These are phyloP conservation scores for Torymus auratus DNA, from an alignment of 2,888 invertebrate genomes.

Conservation along the genomic window DNA sequence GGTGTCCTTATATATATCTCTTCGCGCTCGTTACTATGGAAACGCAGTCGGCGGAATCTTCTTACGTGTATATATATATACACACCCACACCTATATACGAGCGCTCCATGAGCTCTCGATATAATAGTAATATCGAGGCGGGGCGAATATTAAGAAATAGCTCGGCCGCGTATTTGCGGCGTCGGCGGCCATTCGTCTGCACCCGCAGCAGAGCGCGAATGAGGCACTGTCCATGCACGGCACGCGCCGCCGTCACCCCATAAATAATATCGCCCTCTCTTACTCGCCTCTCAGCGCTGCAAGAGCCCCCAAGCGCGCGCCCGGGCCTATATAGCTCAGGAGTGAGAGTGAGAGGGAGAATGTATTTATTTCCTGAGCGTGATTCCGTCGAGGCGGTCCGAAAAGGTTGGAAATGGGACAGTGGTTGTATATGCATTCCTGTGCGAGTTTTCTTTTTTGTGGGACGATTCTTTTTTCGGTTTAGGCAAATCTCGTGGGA, in stretches of 20 bases:
- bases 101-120: background rate
- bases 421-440: background rate
- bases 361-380: conserved; percentile 67
- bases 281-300: conserved; percentile 56
- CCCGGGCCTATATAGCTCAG: no score
- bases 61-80: no score
- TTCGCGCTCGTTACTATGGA: conserved; percentile 50
- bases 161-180: conserved; percentile 70
- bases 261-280: conserved; percentile 73
- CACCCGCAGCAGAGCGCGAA: conserved; percentile 60
- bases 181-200: conserved; percentile 71
- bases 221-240: conserved; percentile 75
- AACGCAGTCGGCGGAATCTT: conserved; percentile 9
- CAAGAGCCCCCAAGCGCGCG: no score
- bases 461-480: conserved; percentile 13
- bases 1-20: background rate
- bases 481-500: conserved; percentile 35
- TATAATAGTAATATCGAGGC: conserved; percentile 33
- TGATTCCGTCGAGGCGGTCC: conserved; percentile 60
- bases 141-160: conserved; percentile 75
- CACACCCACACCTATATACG: no score
- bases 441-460: background rate
- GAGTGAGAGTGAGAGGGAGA: no score
- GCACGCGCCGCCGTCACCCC: conserved; percentile 69
- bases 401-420: background rate